Percentiles rank a stretch among this genome's conserved stretches.
These are phyloP conservation scores for Idaea dimidiata DNA, from an alignment of 2,888 invertebrate genomes.

Conservation along the genomic window DNA sequence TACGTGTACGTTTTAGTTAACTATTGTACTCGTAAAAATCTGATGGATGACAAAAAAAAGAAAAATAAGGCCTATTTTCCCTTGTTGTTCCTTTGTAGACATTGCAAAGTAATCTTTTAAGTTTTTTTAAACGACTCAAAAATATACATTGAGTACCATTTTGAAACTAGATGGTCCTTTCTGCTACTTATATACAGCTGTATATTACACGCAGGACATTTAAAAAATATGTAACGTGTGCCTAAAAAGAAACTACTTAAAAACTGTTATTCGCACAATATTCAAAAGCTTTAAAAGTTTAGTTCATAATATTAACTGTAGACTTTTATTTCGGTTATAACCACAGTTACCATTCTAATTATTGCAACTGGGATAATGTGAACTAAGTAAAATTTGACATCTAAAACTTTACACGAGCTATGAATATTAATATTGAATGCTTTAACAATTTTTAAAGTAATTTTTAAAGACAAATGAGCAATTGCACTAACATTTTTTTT, in stretches of 20 bases:
- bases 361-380: neutral
- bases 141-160: neutral
- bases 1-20: neutral
- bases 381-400: neutral
- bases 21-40: neutral
- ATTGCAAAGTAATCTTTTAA: neutral
- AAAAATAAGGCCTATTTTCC: neutral
- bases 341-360: too few species aligned
- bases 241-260: neutral
- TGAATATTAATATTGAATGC: neutral
- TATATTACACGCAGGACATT: neutral
- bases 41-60: neutral
- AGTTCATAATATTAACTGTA: neutral
- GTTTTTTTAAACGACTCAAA: neutral
- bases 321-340: neutral
- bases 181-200: neutral
- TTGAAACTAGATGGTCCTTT: neutral
- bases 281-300: slow-evolving; percentile 16
- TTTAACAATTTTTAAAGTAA: neutral
- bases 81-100: neutral
- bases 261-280: slow-evolving; percentile 12
- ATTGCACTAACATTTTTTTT: neutral
- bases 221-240: neutral
- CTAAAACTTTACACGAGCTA: neutral
- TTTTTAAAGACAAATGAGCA: neutral